phyloP scores from a whole-genome alignment of 2,888 invertebrate genomes.

The Deilephila porcellus region DNA sequence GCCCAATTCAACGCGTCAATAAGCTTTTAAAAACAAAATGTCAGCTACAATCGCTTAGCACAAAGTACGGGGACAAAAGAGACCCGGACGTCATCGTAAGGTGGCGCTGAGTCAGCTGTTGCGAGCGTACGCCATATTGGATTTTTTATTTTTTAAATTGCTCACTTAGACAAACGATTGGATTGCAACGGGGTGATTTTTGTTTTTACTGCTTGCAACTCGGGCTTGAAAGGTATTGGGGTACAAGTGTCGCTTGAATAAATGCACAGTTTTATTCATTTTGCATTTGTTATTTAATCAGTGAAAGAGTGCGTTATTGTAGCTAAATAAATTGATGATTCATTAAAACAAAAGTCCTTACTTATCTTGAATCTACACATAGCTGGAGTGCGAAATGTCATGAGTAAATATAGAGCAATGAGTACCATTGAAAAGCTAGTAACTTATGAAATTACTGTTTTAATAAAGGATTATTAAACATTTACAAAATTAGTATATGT shows the following conservation, averaged over 20 bases:
- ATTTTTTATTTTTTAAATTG: conserved; percentile 69
- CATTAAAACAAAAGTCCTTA: neutral
- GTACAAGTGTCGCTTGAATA: conserved; percentile 33
- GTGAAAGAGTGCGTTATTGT: neutral
- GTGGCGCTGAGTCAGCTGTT: conserved; percentile 78
- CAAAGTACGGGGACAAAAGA: conserved; percentile 57
- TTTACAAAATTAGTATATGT: neutral
- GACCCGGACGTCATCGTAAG: conserved; percentile 54
- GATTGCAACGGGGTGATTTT: conserved; percentile 41
- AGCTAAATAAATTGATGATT: neutral
- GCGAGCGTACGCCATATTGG: conserved; percentile 66
- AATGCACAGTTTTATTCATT: neutral
- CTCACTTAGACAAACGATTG: conserved; percentile 60
- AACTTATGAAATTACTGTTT: neutral
- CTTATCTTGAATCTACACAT: neutral
- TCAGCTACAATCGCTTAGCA: conserved; percentile 54
- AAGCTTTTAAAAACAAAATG: conserved; percentile 52
- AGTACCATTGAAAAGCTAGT: neutral
- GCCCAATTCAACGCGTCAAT: conserved; percentile 39
- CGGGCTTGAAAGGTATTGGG: conserved; percentile 32
- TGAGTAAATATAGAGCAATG: neutral
- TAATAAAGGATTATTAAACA: neutral
- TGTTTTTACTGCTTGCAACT: conserved; percentile 29
- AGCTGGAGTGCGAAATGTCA: no score
- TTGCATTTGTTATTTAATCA: neutral